A percentile compares a stretch with the other conserved stretches of the same genome.
phyloP scores from a whole-genome alignment of 2,797 vertebrate genomes.

The Pipistrellus nathusii region DNA sequence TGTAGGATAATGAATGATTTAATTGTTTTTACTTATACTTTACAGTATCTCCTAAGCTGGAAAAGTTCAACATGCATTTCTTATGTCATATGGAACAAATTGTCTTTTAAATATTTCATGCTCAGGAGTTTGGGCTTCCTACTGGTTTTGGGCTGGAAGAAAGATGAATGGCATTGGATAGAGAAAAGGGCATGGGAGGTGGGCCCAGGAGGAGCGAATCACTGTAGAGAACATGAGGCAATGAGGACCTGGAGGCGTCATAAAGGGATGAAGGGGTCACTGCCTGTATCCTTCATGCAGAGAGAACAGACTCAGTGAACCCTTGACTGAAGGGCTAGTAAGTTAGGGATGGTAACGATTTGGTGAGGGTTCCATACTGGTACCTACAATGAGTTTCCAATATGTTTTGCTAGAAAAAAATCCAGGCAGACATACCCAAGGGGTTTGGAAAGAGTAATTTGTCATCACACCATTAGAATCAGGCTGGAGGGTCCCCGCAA shows the following conservation, averaged over 20 bases:
- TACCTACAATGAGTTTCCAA: not conserved
- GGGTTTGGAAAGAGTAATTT: not conserved
- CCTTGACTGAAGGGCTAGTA: not conserved
- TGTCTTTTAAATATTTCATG: constrained; percentile 2
- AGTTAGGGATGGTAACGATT: not conserved
- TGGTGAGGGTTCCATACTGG: not conserved
- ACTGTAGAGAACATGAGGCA: not conserved
- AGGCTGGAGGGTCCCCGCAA: not conserved
- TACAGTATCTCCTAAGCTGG: not conserved
- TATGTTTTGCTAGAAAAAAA: not conserved
- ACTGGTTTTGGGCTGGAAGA: not conserved
- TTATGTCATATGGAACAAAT: not conserved
- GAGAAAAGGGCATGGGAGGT: not conserved
- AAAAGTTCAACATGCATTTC: not conserved
- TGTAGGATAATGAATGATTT: not conserved
- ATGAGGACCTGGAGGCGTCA: not conserved
- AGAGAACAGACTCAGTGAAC: not conserved
- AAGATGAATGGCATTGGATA: not conserved
- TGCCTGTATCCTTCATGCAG: not conserved
- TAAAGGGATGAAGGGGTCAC: not conserved
- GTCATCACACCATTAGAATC: not conserved
- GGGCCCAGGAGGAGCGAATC: not conserved
- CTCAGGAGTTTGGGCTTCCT: not conserved
- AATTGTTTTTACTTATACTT: not conserved
- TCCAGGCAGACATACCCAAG: not conserved